Base-by-base conservation (phyloP, 2,888 invertebrate genomes). In the Catocala nupta region DNA sequence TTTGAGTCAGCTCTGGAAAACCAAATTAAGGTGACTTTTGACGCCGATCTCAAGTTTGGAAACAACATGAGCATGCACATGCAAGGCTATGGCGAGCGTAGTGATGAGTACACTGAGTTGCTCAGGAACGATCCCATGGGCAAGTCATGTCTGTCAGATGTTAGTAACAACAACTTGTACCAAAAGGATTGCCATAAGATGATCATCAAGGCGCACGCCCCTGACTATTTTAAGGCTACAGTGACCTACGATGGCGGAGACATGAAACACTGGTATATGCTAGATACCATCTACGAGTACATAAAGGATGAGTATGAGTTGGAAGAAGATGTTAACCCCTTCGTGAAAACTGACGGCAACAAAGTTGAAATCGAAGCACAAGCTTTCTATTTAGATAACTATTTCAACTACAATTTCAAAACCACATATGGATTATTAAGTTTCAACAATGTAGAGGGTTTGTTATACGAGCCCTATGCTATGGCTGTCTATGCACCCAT, bases 181-280 rank as follows among this genome's bases (percentile, higher is more conserved):
- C 92, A 95, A 58, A 87, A 90, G 6, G 93, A 94, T 63, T 96
- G 96, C 83, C 94, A 95, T 61, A 92, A 95, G 68, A 91, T 95
- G 76, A 95, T 95, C 7, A 81, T 92, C 16, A 85, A 88, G 65
- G 95, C 96, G 0, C 94, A 95, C 71, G 84, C 94, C 33, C 88
- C 95, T 52, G 95, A 96, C 77, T 85, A 90, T 57, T 81, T 95
- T 33, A 88, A 92, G 50, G 75, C 95, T 6, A 81, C 91, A 8
- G 75, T 95, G 1, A 85, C 93, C 11, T 94, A 94, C 82, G 90
- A 95, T 47, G 93, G 95, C 47, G 72, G 95, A 4, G 92, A 92
- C 53, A 75, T 86, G 1, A 73, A 80, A 6, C 69, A 89, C 45
- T 88, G 86, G 68, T 94, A 95, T 77, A 76, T 81, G 59, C 88